phyloP scores from a whole-genome alignment of 2,113 vertebrate species.

The Accipiter virgatus region DNA sequence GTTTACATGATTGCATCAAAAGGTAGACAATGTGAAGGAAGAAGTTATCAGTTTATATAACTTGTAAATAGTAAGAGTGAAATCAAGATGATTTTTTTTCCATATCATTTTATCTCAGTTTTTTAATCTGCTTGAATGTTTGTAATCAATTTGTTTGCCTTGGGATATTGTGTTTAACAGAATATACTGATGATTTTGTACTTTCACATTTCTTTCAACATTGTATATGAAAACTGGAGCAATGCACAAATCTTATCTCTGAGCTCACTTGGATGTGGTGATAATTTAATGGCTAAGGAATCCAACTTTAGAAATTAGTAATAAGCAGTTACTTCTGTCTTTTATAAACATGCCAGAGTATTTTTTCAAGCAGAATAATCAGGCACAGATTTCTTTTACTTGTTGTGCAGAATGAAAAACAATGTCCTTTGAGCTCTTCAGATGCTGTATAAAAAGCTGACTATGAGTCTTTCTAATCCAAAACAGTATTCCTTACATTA shows the following conservation, averaged over 20 bases:
- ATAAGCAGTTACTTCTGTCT: neutral
- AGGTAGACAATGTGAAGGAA: neutral
- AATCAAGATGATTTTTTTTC: neutral
- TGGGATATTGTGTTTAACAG: neutral
- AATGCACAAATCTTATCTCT: neutral
- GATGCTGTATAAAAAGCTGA: neutral
- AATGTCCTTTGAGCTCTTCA: neutral
- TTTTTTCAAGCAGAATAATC: slow-evolving; percentile 13
- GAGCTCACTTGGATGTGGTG: neutral
- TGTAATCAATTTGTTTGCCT: neutral
- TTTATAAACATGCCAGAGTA: neutral
- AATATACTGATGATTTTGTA: neutral
- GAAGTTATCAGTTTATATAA: neutral
- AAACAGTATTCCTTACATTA: neutral
- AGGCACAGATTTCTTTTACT: neutral
- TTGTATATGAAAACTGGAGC: neutral
- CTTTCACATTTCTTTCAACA: neutral
- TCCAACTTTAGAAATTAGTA: neutral
- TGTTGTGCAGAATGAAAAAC: neutral
- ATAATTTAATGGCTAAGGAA: neutral
- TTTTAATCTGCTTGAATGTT: neutral
- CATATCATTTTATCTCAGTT: neutral
- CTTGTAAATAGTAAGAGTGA: neutral
- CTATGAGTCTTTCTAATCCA: neutral
- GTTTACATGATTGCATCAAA: neutral